Evolutionary conservation across 2,113 vertebrate genomes (phyloP).

Genomic region (Ondatra zibethicus): DNA sequence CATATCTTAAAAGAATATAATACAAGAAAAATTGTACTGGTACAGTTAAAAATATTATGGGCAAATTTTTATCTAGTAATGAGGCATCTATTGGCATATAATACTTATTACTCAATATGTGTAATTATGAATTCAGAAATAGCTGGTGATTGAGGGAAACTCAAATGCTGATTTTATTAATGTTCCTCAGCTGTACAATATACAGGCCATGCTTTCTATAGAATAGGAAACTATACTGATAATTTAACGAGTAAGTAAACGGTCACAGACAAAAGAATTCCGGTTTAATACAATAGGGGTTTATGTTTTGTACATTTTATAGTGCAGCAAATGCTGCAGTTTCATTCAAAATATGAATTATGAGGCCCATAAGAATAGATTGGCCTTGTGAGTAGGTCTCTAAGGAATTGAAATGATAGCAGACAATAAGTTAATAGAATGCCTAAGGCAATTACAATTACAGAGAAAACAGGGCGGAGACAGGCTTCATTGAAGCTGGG

Average conservation of each 20-base stretch:
- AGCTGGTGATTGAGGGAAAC: neutral
- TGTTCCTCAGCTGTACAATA: neutral
- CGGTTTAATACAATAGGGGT: constrained; percentile 19
- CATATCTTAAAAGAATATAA: neutral
- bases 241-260: neutral
- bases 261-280: neutral
- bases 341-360: constrained; percentile 70
- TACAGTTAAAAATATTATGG: neutral
- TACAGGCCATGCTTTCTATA: neutral
- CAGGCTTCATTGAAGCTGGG: constrained; percentile 64
- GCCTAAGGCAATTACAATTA: constrained; percentile 72
- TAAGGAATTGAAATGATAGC: constrained; percentile 61
- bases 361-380: neutral
- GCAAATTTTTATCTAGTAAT: neutral
- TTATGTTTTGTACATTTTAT: constrained; percentile 21
- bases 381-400: constrained; percentile 46
- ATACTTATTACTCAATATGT: neutral
- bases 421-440: constrained; percentile 74
- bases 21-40: neutral
- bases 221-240: neutral
- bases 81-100: neutral
- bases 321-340: constrained; percentile 12
- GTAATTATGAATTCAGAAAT: neutral
- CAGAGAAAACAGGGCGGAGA: constrained; percentile 60
- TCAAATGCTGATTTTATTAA: constrained; percentile 7